Conservation (phyloP, 2,888 invertebrate species). For the Zonitis immaculata region DNA sequence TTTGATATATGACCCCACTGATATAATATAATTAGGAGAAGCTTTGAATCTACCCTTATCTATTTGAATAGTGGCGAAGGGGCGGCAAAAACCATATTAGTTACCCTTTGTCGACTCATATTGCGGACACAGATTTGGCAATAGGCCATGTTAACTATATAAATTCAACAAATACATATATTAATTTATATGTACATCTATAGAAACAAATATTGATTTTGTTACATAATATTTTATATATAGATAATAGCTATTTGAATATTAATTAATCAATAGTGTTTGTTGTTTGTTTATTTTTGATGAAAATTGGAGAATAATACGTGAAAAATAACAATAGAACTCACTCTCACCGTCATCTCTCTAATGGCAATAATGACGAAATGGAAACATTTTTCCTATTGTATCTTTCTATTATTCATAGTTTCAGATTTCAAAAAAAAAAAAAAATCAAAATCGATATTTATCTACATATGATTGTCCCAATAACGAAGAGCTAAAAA, state of each 20-base stretch:
- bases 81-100: constrained; percentile 49
- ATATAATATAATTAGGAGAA: constrained; percentile 50
- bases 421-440: not conserved
- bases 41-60: constrained; percentile 49
- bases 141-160: constrained; percentile 17
- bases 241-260: not conserved
- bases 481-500: no score
- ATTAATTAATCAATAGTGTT: not conserved
- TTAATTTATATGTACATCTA: not conserved
- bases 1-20: constrained; percentile 49
- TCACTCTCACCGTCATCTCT: not conserved
- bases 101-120: constrained; percentile 46
- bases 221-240: not conserved
- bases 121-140: constrained; percentile 38
- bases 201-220: not conserved
- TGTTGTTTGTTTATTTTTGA: not conserved
- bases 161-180: constrained; percentile 12
- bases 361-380: not conserved
- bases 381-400: not conserved
- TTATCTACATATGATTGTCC: not conserved
- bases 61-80: constrained; percentile 49
- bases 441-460: not conserved
- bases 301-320: not conserved
- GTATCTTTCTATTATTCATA: not conserved
- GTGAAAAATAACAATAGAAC: not conserved